phyloP scores from a whole-genome alignment of 1,140 invertebrate genomes.

The Arctopsyche grandis region DNA sequence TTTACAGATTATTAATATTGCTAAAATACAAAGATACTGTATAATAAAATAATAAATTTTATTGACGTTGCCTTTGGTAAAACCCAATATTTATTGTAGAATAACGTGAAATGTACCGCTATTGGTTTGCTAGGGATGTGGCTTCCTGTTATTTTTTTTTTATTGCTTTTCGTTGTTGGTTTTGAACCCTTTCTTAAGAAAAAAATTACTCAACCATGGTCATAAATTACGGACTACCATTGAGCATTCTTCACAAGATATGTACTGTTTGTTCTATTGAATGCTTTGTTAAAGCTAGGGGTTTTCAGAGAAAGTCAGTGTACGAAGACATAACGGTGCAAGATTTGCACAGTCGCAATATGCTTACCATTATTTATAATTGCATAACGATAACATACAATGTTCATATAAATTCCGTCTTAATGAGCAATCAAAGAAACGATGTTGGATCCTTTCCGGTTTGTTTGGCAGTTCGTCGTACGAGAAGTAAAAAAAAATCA shows the following conservation, averaged over 20 bases:
- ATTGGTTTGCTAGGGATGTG: not conserved
- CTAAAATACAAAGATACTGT: too few relatives aligned
- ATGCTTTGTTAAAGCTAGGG: not conserved
- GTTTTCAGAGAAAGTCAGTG: too few relatives aligned
- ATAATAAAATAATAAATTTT: too few relatives aligned
- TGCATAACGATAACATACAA: too few relatives aligned
- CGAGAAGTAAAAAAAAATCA: not conserved
- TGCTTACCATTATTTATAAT: too few relatives aligned
- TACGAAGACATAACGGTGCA: not conserved
- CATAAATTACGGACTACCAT: slow-evolving; percentile 39
- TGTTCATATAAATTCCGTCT: too few relatives aligned
- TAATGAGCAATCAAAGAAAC: too few relatives aligned
- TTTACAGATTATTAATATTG: too few relatives aligned
- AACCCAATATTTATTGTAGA: not conserved
- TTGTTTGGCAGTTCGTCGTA: not conserved
- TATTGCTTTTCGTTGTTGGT: slow-evolving; percentile 1
- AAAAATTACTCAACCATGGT: slow-evolving; percentile 44
- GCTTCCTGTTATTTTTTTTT: slow-evolving; percentile 44
- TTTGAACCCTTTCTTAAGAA: slow-evolving; percentile 45
- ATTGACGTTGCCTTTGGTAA: too few relatives aligned
- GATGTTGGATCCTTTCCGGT: slow-evolving; percentile 24
- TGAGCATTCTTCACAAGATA: not conserved
- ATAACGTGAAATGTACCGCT: slow-evolving; percentile 7
- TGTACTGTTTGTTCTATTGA: not conserved
- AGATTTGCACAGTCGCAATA: not conserved